These are phyloP conservation scores for Mythimna impura DNA, from an alignment of 2,888 invertebrate genomes.

Conservation along the genomic window DNA sequence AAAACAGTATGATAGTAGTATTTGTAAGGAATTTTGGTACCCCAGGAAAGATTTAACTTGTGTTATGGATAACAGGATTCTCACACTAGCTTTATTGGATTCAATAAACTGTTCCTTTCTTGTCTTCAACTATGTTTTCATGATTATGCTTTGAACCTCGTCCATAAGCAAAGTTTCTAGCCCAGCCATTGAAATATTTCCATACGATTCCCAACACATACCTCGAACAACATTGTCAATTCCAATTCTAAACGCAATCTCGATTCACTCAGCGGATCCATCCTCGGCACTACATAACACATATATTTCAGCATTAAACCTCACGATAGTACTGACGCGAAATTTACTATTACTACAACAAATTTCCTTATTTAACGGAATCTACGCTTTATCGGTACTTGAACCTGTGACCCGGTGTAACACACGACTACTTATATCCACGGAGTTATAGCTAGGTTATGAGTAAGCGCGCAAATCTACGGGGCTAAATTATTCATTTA, in stretches of 20 bases:
- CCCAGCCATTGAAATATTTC: slow-evolving; percentile 34
- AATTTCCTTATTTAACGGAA: slow-evolving; percentile 66
- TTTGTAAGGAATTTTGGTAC: too few species aligned
- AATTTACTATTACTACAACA: slow-evolving; percentile 63
- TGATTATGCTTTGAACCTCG: not conserved
- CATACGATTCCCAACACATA: slow-evolving; percentile 32
- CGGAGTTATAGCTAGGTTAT: slow-evolving; percentile 78
- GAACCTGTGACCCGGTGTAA: slow-evolving; percentile 74
- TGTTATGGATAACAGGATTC: too few species aligned
- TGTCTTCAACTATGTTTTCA: not conserved
- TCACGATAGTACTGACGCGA: slow-evolving; percentile 45
- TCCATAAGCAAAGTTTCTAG: not conserved
- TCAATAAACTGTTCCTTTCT: not conserved
- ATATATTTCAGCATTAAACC: slow-evolving; percentile 52
- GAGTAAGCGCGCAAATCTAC: slow-evolving; percentile 78
- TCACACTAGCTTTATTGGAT: too few species aligned
- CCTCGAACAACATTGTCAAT: slow-evolving; percentile 52
- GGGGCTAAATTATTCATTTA: slow-evolving; percentile 82
- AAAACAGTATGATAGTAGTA: too few species aligned
- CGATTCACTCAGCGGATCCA: slow-evolving; percentile 54
- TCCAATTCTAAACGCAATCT: slow-evolving; percentile 48
- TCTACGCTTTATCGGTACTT: slow-evolving; percentile 66
- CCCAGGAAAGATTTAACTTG: too few species aligned
- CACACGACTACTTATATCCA: slow-evolving; percentile 66
- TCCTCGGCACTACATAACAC: slow-evolving; percentile 39